Evolutionary conservation across 2,888 invertebrate genomes (phyloP).

Genomic region (Lasioglossum leucozonium): DNA sequence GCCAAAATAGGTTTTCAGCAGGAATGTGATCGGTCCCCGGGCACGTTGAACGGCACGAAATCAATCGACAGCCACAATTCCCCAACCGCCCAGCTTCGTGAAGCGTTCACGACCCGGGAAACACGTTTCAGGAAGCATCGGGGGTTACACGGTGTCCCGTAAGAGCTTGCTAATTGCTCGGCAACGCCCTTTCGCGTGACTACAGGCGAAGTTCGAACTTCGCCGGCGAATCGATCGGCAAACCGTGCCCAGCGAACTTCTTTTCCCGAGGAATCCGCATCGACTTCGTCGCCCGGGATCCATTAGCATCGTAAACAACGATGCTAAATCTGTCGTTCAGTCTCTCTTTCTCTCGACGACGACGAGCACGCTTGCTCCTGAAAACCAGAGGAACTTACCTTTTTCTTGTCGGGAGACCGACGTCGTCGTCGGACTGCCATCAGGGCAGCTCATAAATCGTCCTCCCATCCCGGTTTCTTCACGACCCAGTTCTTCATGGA

Average conservation of each 20-base stretch:
- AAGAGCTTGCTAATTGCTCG: conserved; percentile 63
- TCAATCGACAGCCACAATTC: conserved; percentile 79
- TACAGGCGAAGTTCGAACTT: conserved; percentile 22
- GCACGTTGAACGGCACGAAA: conserved; percentile 66
- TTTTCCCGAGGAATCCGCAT: background rate
- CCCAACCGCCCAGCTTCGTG: conserved; percentile 60
- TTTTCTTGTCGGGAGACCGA: conserved; percentile 31
- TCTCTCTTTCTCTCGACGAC: background rate
- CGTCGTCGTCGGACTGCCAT: conserved; percentile 35
- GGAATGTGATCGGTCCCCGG: conserved; percentile 2
- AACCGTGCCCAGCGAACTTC: conserved; percentile 1
- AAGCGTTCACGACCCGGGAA: conserved; percentile 59
- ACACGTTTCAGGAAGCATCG: conserved; percentile 52
- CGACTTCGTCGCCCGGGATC: background rate
- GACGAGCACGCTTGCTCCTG: background rate
- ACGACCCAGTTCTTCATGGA: background rate
- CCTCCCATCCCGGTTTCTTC: conserved; percentile 11
- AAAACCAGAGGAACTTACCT: background rate
- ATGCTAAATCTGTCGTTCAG: conserved; percentile 1
- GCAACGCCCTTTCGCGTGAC: conserved; percentile 45
- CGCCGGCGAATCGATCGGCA: conserved; percentile 16
- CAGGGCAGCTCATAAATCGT: conserved; percentile 67
- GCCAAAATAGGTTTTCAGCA: background rate
- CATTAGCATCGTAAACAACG: conserved; percentile 31
- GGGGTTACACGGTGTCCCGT: conserved; percentile 45